Evolutionary conservation across 2,113 vertebrate genomes (phyloP).

Genomic region (Sylvicapra grimmia): DNA sequence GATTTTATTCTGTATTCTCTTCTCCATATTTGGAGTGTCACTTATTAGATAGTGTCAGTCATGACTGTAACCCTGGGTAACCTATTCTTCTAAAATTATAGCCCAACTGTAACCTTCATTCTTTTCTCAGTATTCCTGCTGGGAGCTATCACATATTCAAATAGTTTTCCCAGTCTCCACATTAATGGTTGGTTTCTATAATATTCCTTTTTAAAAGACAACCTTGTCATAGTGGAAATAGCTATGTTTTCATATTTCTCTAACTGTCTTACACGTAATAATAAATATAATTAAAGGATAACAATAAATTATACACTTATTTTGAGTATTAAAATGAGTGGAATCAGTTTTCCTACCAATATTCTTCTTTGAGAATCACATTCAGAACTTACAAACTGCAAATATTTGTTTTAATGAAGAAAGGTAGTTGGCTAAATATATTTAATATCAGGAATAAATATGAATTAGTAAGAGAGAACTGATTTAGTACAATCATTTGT

Average conservation of each 20-base stretch:
- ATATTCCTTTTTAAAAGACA: constrained; percentile 40
- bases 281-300: constrained; percentile 50
- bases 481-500: constrained; percentile 50
- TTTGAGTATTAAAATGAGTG: constrained; percentile 41
- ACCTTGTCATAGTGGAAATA: constrained; percentile 23
- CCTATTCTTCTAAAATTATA: background rate
- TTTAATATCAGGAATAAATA: constrained; percentile 53
- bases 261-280: constrained; percentile 35
- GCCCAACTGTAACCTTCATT: background rate
- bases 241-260: constrained; percentile 31
- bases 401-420: constrained; percentile 50
- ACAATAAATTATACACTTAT: constrained; percentile 32
- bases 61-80: background rate
- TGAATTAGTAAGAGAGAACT: constrained; percentile 31
- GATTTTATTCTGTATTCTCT: background rate
- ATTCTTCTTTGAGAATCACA: constrained; percentile 27
- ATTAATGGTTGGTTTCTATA: constrained; percentile 32
- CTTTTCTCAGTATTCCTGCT: constrained; percentile 7
- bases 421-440: constrained; percentile 35
- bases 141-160: constrained; percentile 22
- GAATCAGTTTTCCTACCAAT: constrained; percentile 28
- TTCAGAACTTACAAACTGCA: constrained; percentile 47
- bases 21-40: background rate
- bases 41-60: background rate
- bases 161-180: background rate